Conservation (phyloP, 1,140 invertebrate genomes). For the Pantala flavescens region DNA sequence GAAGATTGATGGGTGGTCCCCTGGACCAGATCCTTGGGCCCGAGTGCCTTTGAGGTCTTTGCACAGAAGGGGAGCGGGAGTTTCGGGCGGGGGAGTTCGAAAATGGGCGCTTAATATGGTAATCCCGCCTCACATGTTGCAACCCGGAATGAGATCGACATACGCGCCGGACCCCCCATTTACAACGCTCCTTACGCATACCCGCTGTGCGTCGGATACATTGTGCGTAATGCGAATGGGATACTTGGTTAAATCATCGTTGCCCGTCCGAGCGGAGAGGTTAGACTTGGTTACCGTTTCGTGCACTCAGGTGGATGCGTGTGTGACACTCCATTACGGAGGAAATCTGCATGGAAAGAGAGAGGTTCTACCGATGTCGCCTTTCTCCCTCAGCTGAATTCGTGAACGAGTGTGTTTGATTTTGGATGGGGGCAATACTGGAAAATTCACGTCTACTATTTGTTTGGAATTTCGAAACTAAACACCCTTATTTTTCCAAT, state of each 20-base stretch:
- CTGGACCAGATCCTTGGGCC: not conserved
- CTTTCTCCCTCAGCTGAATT: no score
- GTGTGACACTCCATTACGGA: no score
- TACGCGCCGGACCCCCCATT: not conserved
- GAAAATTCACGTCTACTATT: no score
- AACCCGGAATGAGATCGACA: not conserved
- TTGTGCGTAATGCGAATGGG: not conserved
- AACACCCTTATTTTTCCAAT: no score
- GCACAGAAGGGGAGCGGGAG: no score
- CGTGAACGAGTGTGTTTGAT: no score
- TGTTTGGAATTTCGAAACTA: no score
- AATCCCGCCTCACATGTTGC: not conserved
- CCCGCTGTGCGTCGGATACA: not conserved
- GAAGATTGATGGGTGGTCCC: not conserved
- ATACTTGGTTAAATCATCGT: not conserved
- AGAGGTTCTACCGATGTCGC: no score
- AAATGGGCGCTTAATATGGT: constrained; percentile 9
- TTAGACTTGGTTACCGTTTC: not conserved
- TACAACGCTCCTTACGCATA: not conserved
- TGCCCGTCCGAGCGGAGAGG: not conserved
- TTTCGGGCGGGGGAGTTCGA: not conserved
- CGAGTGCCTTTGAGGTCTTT: no score
- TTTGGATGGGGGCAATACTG: no score
- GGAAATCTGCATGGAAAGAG: no score
- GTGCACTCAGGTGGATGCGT: no score